Evolutionary conservation across 2,797 vertebrate genomes (phyloP).

Genomic region (Melanogrammus aeglefinus): DNA sequence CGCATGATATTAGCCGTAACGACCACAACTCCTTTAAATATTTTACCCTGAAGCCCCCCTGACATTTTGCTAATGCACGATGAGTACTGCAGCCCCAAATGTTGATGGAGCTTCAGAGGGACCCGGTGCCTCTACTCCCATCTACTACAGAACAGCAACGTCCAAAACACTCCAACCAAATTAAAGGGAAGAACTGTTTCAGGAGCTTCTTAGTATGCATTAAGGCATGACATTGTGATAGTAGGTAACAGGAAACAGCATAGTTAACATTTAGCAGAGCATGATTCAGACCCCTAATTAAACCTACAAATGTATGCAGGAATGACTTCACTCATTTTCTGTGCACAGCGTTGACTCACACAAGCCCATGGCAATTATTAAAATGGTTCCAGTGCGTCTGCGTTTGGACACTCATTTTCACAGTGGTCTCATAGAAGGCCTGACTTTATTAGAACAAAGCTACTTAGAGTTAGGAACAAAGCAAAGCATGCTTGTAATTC

Average conservation of each 20-base stretch:
- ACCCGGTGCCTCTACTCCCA: conserved; percentile 1
- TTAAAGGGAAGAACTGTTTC: not conserved
- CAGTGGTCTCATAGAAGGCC: conserved; percentile 13
- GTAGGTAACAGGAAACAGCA: not conserved
- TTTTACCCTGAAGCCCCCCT: conserved; percentile 17
- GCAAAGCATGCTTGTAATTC: conserved; percentile 21
- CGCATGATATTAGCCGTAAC: conserved; percentile 24
- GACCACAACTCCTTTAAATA: conserved; percentile 26
- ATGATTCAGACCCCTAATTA: not conserved
- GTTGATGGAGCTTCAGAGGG: conserved; percentile 9
- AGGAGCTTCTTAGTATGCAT: not conserved
- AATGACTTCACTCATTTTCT: not conserved
- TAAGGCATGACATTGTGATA: not conserved
- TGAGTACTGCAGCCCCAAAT: conserved; percentile 8
- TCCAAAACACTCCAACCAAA: conserved; percentile 12
- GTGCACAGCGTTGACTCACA: not conserved
- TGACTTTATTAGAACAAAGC: conserved; percentile 33
- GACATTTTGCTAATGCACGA: conserved; percentile 16
- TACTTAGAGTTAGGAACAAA: conserved; percentile 18
- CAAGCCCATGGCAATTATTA: not conserved
- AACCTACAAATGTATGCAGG: not conserved
- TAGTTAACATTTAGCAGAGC: not conserved
- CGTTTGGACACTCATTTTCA: conserved; percentile 11
- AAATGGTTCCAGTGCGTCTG: not conserved
- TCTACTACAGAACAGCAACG: conserved; percentile 13